phyloP scores from a whole-genome alignment of 2,113 vertebrate species.

The Pygoscelis antarcticus region DNA sequence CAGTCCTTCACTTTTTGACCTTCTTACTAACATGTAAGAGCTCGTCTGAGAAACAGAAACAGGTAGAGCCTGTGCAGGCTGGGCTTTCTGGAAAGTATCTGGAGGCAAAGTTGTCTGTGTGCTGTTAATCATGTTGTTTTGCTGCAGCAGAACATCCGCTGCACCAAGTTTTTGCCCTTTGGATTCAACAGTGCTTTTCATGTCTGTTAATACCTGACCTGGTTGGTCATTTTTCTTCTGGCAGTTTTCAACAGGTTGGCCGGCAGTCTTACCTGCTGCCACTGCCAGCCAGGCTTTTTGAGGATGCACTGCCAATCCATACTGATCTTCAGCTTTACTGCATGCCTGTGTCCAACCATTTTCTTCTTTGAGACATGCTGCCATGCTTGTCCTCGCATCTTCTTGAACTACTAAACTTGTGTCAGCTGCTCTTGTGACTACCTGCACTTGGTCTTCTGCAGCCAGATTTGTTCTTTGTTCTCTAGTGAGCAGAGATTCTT shows the following conservation, averaged over 20 bases:
- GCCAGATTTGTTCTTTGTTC: background rate
- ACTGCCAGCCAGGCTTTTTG: background rate
- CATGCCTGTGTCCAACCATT: background rate
- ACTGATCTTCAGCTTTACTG: background rate
- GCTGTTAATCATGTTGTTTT: background rate
- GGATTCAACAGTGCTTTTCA: background rate
- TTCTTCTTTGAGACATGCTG: background rate
- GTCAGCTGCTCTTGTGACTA: background rate
- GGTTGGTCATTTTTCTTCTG: background rate
- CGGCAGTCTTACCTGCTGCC: background rate
- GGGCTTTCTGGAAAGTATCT: background rate
- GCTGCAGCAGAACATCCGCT: background rate
- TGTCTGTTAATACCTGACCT: background rate
- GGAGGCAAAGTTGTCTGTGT: background rate
- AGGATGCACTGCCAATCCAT: background rate
- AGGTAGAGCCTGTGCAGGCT: background rate
- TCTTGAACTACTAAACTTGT: background rate
- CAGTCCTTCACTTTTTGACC: slow-evolving; percentile 78
- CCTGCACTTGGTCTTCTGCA: background rate
- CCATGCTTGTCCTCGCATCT: background rate
- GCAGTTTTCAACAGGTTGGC: background rate
- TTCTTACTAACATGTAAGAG: slow-evolving; percentile 58
- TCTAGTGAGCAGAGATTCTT: background rate
- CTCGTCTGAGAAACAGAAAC: background rate
- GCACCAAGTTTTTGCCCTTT: background rate